Evolutionary conservation across 2,113 vertebrate species (phyloP), one percentile per base, ranked within the genome.

Genomic region (Mesoclemmys tuberculata): DNA sequence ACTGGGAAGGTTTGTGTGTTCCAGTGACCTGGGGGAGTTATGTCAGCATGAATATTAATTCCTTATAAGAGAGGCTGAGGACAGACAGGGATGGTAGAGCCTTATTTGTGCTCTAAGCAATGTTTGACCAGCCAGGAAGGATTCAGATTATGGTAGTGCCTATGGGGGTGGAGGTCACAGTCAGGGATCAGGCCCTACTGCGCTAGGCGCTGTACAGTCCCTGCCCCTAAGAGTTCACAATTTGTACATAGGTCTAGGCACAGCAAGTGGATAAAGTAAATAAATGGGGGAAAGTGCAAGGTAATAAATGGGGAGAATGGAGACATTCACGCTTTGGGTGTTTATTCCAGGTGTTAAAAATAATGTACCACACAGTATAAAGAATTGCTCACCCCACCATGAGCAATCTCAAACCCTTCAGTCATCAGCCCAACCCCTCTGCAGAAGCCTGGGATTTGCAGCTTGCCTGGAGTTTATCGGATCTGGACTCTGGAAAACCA

Each of bases 131-230:
- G 64, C 35, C 38, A 35, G 8, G n/a, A 38, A 71, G 18, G n/a
- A 38, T 22, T 71, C 18, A 10, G n/a, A 22, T 38, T 71, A 71
- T 38, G n/a, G 18, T 11, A 38, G 22, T 71, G n/a, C 8, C 9
- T 10, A n/a, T 19, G 61, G 38, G 4, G n/a, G 3, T 12, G 31
- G 41, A 0, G 18, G 35, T 75, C 84, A 35, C 5, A 21, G 84
- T 7, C 1, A 0, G 29, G 8, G 22, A 55, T 27, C 29, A 10
- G 22, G n/a, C 38, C 31, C 4, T 14, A 4, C 52, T 6, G 26
- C 8, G 8, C 46, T n/a, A 0, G 0, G 38, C 29, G 6, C 49
- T 4, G 0, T 1, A 31, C 0, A 74, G 71, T 26, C 22, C 58
- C 83, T 46, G 38, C 35, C 74, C 35, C 21, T 4, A 35, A 12